Conservation (phyloP, 2,797 vertebrate species). For the Corythornis leucogaster region DNA sequence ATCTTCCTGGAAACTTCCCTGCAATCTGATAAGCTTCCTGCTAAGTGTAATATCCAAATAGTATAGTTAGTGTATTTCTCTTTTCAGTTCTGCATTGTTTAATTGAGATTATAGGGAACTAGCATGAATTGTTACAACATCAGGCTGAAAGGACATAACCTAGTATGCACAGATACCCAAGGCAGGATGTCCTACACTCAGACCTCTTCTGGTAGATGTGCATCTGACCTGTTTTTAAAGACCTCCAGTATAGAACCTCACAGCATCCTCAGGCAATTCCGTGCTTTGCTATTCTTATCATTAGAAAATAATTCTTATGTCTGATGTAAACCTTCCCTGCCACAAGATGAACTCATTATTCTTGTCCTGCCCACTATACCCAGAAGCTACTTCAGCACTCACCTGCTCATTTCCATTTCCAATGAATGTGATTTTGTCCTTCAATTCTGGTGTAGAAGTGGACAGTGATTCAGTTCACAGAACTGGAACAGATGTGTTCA, state of each 20-base stretch:
- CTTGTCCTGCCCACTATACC: background rate
- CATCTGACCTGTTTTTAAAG: background rate
- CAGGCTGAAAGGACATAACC: background rate
- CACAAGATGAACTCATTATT: constrained; percentile 19
- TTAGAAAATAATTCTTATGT: constrained; percentile 46
- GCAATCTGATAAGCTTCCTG: background rate
- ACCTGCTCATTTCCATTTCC: background rate
- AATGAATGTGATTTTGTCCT: background rate
- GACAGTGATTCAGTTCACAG: background rate
- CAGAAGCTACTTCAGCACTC: constrained; percentile 9
- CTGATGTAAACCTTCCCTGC: constrained; percentile 38
- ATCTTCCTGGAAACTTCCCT: background rate
- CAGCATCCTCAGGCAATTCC: constrained; percentile 50
- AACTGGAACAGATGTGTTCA: background rate
- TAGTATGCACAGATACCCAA: background rate
- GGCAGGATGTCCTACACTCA: background rate
- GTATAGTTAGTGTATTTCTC: background rate
- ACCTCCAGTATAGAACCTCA: background rate
- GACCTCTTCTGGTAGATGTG: background rate
- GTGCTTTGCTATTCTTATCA: constrained; percentile 49
- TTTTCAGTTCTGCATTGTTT: background rate
- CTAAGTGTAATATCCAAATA: background rate
- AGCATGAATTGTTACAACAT: background rate
- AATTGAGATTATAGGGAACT: background rate
- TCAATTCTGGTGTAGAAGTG: background rate